Conservation (phyloP, 2,888 invertebrate species). For the Cepaea hortensis region DNA sequence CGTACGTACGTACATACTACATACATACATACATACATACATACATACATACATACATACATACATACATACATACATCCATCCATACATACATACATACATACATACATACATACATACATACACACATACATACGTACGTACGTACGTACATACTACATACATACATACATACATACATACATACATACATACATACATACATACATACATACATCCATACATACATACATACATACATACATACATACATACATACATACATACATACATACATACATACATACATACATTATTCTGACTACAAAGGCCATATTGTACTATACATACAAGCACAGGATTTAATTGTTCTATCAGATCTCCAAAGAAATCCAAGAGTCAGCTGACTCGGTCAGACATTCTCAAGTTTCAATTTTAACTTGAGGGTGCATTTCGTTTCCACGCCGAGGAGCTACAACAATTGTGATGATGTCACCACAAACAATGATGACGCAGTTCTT, state of each 20-base stretch:
- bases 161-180: background rate
- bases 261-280: background rate
- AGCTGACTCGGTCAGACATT: no score
- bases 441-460: no score
- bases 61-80: constrained; percentile 16
- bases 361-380: no score
- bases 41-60: constrained; percentile 7
- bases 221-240: background rate
- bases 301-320: no score
- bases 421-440: no score
- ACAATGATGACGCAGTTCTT: no score
- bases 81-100: background rate
- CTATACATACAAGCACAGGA: no score
- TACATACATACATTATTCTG: background rate
- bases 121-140: background rate
- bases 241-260: background rate
- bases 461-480: no score
- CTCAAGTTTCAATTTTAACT: no score
- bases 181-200: constrained; percentile 1
- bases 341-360: no score
- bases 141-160: background rate
- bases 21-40: background rate
- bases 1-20: constrained; percentile 13
- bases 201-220: background rate
- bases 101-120: background rate